Percentiles rank a stretch among this genome's conserved stretches.
These are phyloP conservation scores for Perdita meconis DNA, from an alignment of 2,888 invertebrate species.

Conservation along the genomic window DNA sequence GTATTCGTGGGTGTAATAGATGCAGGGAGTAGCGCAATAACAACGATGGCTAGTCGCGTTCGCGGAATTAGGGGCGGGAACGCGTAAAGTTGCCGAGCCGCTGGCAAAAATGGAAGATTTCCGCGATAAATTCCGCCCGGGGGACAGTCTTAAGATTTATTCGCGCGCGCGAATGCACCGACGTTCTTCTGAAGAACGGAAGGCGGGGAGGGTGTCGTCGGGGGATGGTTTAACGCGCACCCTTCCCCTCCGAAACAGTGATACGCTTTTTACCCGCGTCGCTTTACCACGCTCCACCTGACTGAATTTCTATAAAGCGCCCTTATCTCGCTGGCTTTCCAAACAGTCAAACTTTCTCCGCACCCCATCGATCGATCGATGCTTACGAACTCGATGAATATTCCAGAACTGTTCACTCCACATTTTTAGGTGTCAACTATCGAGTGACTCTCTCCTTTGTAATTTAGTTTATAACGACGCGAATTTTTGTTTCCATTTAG, in stretches of 20 bases:
- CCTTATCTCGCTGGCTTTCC: conserved; percentile 62
- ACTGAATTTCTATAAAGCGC: conserved; percentile 62
- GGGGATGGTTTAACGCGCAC: background rate
- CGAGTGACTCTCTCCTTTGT: no score
- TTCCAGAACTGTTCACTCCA: conserved; percentile 59
- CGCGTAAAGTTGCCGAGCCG: conserved; percentile 10
- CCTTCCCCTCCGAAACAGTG: conserved; percentile 12
- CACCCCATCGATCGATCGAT: conserved; percentile 40
- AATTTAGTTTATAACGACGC: background rate
- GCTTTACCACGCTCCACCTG: conserved; percentile 36
- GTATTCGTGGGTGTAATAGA: conserved; percentile 27
- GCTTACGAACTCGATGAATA: conserved; percentile 64
- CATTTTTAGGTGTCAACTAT: no score
- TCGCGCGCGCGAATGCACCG: conserved; percentile 18
- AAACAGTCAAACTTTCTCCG: conserved; percentile 39
- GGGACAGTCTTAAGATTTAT: conserved; percentile 26
- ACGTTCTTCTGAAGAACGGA: background rate
- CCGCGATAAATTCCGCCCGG: conserved; percentile 8
- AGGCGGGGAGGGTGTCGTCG: background rate
- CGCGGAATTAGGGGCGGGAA: conserved; percentile 20
- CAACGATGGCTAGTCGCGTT: conserved; percentile 11
- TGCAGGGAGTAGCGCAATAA: conserved; percentile 25
- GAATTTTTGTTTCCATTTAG: background rate
- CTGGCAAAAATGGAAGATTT: conserved; percentile 19
- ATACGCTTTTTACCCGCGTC: conserved; percentile 19